A percentile compares a stretch with the other conserved stretches of the same genome.
Evolutionary conservation across 2,888 invertebrate genomes (phyloP).

Genomic region (Xylophagus ater): DNA sequence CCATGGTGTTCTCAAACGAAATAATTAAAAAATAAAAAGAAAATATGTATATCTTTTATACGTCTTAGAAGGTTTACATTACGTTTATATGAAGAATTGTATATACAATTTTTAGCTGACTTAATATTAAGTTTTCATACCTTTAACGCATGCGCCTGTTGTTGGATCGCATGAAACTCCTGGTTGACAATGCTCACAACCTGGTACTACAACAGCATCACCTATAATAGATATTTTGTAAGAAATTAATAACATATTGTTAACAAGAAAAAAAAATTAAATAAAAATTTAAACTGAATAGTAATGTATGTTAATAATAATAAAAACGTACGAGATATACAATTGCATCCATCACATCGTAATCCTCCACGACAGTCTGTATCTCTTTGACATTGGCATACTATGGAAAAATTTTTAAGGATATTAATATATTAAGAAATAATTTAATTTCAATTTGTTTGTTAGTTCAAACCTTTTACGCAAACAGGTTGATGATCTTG

Average conservation of each 20-base stretch:
- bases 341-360: conserved; percentile 60
- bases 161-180: conserved; percentile 67
- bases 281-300: not conserved
- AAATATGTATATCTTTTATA: no score
- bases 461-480: conserved; percentile 50
- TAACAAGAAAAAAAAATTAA: not conserved
- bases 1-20: no score
- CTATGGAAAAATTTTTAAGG: conserved; percentile 16
- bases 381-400: conserved; percentile 51
- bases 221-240: conserved; percentile 10
- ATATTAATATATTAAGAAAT: conserved; percentile 3
- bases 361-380: conserved; percentile 52
- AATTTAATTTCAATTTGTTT: not conserved
- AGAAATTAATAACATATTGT: conserved; percentile 4
- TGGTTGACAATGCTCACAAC: conserved; percentile 66
- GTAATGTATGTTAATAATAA: conserved; percentile 3
- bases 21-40: no score
- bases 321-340: conserved; percentile 47
- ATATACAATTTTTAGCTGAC: no score
- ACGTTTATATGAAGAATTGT: no score
- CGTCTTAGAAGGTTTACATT: no score
- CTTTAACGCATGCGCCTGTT: conserved; percentile 73
- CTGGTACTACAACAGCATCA: conserved; percentile 29
- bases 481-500: conserved; percentile 75
- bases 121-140: no score